Base-by-base conservation (phyloP, 2,113 vertebrate species). In the Scatophagus argus region DNA sequence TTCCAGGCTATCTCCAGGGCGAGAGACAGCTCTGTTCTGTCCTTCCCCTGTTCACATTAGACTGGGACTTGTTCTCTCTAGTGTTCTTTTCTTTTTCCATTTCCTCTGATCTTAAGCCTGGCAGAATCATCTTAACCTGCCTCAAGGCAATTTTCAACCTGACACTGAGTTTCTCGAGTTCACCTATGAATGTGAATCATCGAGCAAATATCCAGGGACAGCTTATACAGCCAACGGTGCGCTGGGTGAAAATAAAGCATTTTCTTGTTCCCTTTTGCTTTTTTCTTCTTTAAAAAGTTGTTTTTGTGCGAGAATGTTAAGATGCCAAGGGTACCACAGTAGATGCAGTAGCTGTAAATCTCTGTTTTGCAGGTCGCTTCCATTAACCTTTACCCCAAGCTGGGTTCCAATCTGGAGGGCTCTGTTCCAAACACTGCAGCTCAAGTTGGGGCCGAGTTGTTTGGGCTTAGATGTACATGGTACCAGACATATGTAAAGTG, bases 311-410 rank as follows among this genome's bases (percentile, higher is more conserved):
- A 79, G 36, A 81, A 27, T 67, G 29, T 61, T 66, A 46, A 38
- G 58, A 78, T 59, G 52, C 81, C 77, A 79, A 71, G 77, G 58
- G 82, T 87, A 79, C 79, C 32, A 10, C 55, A 74, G 72, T 79
- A 88, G 80, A 87, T 82, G 82, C 72, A 38, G 21, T 68, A 32
- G 60, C 77, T 77, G 85, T 74, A 79, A 83, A 76, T 84, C 80
- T 84, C 54, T 67, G 55, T 90, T 91, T 87, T 80, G 74, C 78
- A 84, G 84, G 88, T 90, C 66, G 21, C 60, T 76, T 91, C 82
- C 88, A 89, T 92, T 93, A 93, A 93, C 93, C 91, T 93, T 90
- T 91, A 88, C 91, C 91, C 71, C 93, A 90, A 81, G 91, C 93
- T 92, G 93, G 67, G 88, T 77, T 87, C 78, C 93, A 94, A 94